Evolutionary conservation across 2,797 vertebrate genomes (phyloP), one percentile per base, ranked within the genome.

Genomic region (Centroberyx gerrardi): DNA sequence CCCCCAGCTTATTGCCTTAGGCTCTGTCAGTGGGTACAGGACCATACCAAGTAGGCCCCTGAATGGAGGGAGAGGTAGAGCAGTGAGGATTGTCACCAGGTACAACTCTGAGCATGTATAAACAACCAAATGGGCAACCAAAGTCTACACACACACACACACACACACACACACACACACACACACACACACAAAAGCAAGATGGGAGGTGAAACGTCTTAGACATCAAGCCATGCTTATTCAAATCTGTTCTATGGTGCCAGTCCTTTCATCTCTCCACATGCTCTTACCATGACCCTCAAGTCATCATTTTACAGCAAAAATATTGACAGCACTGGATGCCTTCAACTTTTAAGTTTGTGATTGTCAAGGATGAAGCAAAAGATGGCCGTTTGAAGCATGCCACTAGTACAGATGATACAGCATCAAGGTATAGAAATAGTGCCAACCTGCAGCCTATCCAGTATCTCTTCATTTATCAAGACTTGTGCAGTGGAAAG

Each of bases 1-100:
- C 97, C 97, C 18, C 85, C 88, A 22, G 80, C 74, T 1, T 96
- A 96, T 86, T 91, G 93, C 62, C 12, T 79, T 14, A 79, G 95
- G 53, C 86, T 95, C 0, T 92, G 93, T 62, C 90, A 85, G 58
- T 96, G 95, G 95, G 87, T 93, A 17, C 87, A 91, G 77, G 89
- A 94, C 60, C 94, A 96, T 54, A 93, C 88, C 76, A 91, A 92
- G 68, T 95, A 94, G 85, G 59, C 8, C 22, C 33, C 8, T 13
- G 38, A 5, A 15, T 31, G 27, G 42, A 31, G 40, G 22, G 8
- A n/a, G 38, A 36, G 53, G n/a, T 9, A 46, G 14, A 13, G 17
- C 22, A 18, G 22, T 53, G 28, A 22, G 18, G 3, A 58, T 2
- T 42, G 22, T 58, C 9, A 53, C 8, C 14, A 46, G 18, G 22